Evolutionary conservation across 2,797 vertebrate species (phyloP).

Genomic region (Danio choprae): DNA sequence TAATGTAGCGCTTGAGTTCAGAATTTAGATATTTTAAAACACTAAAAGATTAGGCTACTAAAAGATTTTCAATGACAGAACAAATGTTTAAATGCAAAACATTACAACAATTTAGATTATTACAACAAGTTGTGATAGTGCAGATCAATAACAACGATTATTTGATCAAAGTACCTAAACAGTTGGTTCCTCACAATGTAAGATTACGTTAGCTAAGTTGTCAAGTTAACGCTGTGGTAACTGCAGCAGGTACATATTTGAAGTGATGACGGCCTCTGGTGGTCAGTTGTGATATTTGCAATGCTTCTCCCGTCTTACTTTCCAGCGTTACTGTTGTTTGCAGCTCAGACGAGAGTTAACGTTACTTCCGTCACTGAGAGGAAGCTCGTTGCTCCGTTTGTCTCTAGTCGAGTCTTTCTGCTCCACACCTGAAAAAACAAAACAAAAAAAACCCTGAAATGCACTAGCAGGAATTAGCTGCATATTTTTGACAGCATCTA

Average conservation of each 20-base stretch:
- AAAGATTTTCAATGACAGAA: not conserved
- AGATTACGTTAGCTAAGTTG: no score
- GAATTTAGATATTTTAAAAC: not conserved
- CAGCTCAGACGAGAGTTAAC: not conserved
- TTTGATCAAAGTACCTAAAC: not conserved
- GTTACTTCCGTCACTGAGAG: not conserved
- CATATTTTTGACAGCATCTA: no score
- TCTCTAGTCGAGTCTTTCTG: not conserved
- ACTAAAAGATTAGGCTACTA: not conserved
- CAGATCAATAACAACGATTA: not conserved
- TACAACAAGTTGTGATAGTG: not conserved
- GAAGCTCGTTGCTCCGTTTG: not conserved
- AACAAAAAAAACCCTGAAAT: no score
- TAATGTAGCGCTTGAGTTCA: not conserved
- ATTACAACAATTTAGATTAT: not conserved
- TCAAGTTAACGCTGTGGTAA: not conserved
- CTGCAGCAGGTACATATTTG: not conserved
- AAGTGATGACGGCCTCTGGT: not conserved
- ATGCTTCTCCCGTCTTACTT: not conserved
- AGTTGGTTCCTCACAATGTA: not conserved
- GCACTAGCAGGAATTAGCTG: no score
- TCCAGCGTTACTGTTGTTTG: not conserved
- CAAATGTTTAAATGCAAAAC: not conserved
- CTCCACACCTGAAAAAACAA: conserved; percentile 10
- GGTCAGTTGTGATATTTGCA: conserved; percentile 3